phyloP scores from a whole-genome alignment of 2,888 invertebrate species.

The Epistrophe grossulariae region DNA sequence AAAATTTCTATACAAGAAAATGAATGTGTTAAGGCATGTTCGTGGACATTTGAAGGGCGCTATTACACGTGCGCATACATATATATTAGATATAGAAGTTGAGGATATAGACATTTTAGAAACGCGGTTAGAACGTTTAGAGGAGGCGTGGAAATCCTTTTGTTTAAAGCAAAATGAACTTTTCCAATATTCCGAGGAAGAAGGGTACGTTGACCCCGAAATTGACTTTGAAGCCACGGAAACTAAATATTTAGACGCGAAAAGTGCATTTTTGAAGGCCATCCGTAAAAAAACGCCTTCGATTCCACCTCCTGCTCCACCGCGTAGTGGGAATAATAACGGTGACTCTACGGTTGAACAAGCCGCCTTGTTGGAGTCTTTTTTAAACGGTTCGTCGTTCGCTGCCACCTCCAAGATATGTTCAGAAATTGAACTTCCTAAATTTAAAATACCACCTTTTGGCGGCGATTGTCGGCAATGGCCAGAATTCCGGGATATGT shows the following conservation, averaged over 20 bases:
- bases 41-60: slow-evolving; percentile 21
- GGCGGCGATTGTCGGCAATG: slow-evolving; percentile 19
- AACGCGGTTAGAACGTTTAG: slow-evolving; percentile 1
- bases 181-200: background rate
- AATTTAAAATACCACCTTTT: slow-evolving; percentile 11
- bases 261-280: slow-evolving; percentile 25
- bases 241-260: slow-evolving; percentile 30
- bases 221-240: background rate
- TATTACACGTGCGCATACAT: slow-evolving; percentile 2
- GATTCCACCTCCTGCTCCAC: background rate
- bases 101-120: background rate
- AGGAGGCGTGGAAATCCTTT: background rate
- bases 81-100: background rate
- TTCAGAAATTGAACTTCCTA: slow-evolving; percentile 15
- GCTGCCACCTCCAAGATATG: background rate
- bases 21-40: slow-evolving; percentile 6
- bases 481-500: slow-evolving; percentile 13
- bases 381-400: background rate
- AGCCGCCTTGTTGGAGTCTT: background rate
- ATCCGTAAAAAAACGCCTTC: background rate
- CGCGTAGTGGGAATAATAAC: background rate
- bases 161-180: background rate
- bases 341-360: background rate
- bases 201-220: slow-evolving; percentile 29
- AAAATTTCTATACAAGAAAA: background rate